Base-by-base conservation (phyloP, 2,797 vertebrate genomes). In the Notamacropus eugenii region DNA sequence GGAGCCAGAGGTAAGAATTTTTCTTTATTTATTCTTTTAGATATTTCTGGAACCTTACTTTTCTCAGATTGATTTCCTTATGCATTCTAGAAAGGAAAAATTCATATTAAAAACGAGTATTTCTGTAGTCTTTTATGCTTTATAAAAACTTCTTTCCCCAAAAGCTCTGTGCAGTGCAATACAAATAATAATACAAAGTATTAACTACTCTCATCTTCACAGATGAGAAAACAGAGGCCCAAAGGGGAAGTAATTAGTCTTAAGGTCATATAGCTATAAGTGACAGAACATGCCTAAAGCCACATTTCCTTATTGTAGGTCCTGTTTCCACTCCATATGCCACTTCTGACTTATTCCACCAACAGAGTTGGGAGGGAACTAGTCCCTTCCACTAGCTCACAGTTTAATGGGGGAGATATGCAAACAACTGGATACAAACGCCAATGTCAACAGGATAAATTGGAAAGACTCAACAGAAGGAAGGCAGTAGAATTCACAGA, bases 1-100 rank as follows among this genome's bases (percentile, higher is more conserved):
- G 99, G 93, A 98, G 98, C 90, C 99, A 99, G 96, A 99, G 99
- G 99, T 99, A 91, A 99, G 98, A 34, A 93, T 90, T 95, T 95
- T 52, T 91, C 0, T 55, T 95, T 55, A 1, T 40, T 93, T 52
- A 52, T 52, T 52, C 52, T 92, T 92, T 58, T 54, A 54, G n/a
- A 31, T 82, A 54, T 1, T 62, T 46, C 31, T 55, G 46, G 50
- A 5, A 93, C 58, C 14, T 91, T 19, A 54, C 90, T 91, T 92
- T 91, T 93, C 55, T 54, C 92, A 91, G 91, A 40, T 55, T 90
- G 91, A 56, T 40, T 93, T 92, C 92, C 57, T 55, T 67, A 27
- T 67, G 16, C n/a, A 22, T 0, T 54, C 54, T 16, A 54, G 50
- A 91, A 54, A 92, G 92, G 55, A 92, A 95, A 93, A 95, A 50